Evolutionary conservation across 2,113 vertebrate species (phyloP), one percentile per base, ranked within the genome.

Genomic region (Elgaria multicarinata): DNA sequence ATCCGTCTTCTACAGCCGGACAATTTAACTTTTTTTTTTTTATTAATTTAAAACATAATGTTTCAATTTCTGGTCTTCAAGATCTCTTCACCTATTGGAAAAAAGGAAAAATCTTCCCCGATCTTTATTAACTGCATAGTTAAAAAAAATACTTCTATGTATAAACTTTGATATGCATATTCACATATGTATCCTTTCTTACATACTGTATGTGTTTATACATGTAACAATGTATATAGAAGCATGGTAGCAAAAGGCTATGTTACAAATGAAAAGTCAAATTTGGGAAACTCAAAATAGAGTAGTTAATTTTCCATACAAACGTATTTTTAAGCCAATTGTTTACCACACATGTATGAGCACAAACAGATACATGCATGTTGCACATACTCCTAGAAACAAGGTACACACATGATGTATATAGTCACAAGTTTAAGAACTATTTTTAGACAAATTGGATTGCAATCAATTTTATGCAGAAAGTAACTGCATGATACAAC

Each of bases 31-130:
- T 92, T 90, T 86, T 81, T 78, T 89, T 89, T 90, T 87, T 87
- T 76, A 94, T 78, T 28, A 92, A 96, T 92, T 97, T 96, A 96
- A 94, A 96, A 97, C 95, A 96, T 94, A 96, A 88, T 95, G 97
- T 96, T 98, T 97, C 97, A 97, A 97, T 97, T 97, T 98, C 98
- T 94, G 96, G 96, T 98, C 97, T 97, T 97, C 96, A 96, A 96
- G 97, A 95, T 95, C 96, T 98, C 98, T 98, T 98, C 97, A 97
- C 98, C 98, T 98, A 98, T 98, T 96, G 97, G 93, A 96, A 96
- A 97, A 97, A 97, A 95, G 97, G 94, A 98, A 97, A 97, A 97
- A 97, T 93, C 96, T 97, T 96, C 96, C 97, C 97, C 97, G 96
- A 69, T 94, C 94, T 97, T 97, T 96, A 97, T 95, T 92, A 96